Evolutionary conservation across 1,140 invertebrate genomes (phyloP), one percentile per base, ranked within the genome.

Genomic region (Sesamia nonagrioides): DNA sequence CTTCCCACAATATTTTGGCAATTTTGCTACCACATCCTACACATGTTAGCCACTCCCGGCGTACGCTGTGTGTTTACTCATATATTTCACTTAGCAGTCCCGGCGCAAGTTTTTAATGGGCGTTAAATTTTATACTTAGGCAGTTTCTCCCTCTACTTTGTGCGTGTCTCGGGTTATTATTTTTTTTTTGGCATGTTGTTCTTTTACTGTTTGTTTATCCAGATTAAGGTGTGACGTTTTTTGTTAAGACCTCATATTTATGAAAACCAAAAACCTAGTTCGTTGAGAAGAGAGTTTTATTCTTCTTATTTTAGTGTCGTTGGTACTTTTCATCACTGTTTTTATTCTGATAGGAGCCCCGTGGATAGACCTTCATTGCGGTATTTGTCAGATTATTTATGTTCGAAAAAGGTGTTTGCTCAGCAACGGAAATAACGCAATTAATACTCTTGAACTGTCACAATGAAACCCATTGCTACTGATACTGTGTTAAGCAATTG

Each of bases 31-130:
- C 52, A 18, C 52, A 18, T 18, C 18, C 6, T 8, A n/a, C 9
- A 18, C 27, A 27, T 4, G 27, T 27, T 18, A 27, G 54, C 54
- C 54, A 56, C 21, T 13, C 58, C 33, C 37, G 27, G 8, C 7
- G 13, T 66, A 18, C 21, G 11, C 2, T 13, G 37, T 17, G 0
- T 18, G 61, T 42, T 66, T 66, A 66, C 37, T 66, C 17, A 17
- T 18, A 40, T 18, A 9, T 66, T 66, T 42, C 42, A 66, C 37
- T 18, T 18, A 42, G 37, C 61, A 17, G 61, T 13, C 61, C 17
- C n/a, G 37, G 18, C 37, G 61, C 61, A 13, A 66, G 61, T 66
- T 60, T 27, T 60, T 60, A 66, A 42, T 66, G 37, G 37, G 11
- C 9, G 17, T 17, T 18, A 42, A n/a, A 66, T 42, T 66, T 42